A percentile compares a stretch with the other conserved stretches of the same genome.
Conservation (phyloP, 2,797 vertebrate genomes). For the Rhadinocentrus ornatus region DNA sequence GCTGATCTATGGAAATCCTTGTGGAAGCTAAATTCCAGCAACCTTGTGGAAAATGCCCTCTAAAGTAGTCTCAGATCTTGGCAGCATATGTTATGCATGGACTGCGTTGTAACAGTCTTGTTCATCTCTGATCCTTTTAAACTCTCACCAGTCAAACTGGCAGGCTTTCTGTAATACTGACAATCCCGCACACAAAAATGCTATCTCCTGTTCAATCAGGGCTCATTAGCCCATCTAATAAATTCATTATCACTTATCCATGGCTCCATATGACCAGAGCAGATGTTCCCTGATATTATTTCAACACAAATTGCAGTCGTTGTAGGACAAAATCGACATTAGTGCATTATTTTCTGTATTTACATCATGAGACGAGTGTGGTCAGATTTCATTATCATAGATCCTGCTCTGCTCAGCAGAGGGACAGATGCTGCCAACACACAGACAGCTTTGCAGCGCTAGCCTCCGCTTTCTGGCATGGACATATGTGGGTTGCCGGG, state of each 20-base stretch:
- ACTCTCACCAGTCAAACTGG: conserved; percentile 37
- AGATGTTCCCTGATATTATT: conserved; percentile 54
- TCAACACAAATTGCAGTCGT: conserved; percentile 43
- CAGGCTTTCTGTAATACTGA: conserved; percentile 23
- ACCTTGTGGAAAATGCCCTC: conserved; percentile 48
- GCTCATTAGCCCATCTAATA: conserved; percentile 61
- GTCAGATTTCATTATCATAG: conserved; percentile 75
- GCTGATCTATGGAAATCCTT: conserved; percentile 47
- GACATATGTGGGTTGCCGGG: conserved; percentile 83
- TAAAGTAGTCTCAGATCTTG: conserved; percentile 41
- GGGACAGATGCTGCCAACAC: conserved; percentile 78
- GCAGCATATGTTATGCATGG: conserved; percentile 44
- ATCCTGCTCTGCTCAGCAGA: conserved; percentile 61
- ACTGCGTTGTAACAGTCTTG: conserved; percentile 39
- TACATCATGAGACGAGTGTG: conserved; percentile 63
- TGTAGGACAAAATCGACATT: conserved; percentile 55
- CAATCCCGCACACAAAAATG: conserved; percentile 31
- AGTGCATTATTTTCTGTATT: conserved; percentile 62
- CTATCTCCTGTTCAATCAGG: conserved; percentile 51
- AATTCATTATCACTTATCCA: conserved; percentile 61
- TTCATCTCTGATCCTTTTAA: conserved; percentile 58
- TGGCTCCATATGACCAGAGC: conserved; percentile 51
- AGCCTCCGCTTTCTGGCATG: conserved; percentile 76
- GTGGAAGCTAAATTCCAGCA: conserved; percentile 33
- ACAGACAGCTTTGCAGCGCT: conserved; percentile 75